Percentiles rank a stretch among this genome's conserved stretches.
Evolutionary conservation across 1,140 invertebrate genomes (phyloP).

Genomic region (Apis florea): DNA sequence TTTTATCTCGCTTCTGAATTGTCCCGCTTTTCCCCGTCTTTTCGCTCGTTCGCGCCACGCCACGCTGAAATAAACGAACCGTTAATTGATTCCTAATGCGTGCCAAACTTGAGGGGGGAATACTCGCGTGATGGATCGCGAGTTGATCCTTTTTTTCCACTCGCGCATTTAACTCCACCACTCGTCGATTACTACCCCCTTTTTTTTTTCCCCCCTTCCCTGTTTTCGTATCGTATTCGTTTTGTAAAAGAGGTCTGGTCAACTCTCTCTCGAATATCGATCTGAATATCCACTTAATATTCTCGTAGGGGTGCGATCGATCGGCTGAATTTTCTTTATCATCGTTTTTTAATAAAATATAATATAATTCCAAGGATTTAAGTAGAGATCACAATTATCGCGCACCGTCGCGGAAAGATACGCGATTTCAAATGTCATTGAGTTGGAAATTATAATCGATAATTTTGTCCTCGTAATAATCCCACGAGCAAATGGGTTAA

Average conservation of each 20-base stretch:
- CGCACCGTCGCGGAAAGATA: too few species aligned
- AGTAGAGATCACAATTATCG: too few species aligned
- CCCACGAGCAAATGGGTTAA: not conserved
- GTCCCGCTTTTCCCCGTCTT: constrained; percentile 18
- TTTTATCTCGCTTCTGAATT: constrained; percentile 42
- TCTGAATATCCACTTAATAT: too few species aligned
- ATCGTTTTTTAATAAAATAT: too few species aligned
- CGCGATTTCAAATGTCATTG: too few species aligned
- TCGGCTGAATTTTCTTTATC: too few species aligned
- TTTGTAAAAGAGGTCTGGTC: not conserved
- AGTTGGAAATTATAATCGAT: too few species aligned
- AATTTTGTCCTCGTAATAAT: too few species aligned
- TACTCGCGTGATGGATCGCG: not conserved
- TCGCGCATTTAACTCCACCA: not conserved
- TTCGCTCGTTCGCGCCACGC: not conserved
- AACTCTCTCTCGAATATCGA: too few species aligned
- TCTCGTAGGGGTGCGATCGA: too few species aligned
- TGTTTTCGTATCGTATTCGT: not conserved
- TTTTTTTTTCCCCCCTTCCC: too few species aligned
- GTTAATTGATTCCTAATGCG: constrained; percentile 54
- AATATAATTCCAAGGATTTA: too few species aligned
- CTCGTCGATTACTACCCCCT: not conserved
- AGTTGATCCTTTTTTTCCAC: not conserved
- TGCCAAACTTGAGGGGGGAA: not conserved
- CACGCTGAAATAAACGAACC: constrained; percentile 44